Evolutionary conservation across 2,888 invertebrate genomes (phyloP), one percentile per base, ranked within the genome.

Genomic region (Brenthis hecate): DNA sequence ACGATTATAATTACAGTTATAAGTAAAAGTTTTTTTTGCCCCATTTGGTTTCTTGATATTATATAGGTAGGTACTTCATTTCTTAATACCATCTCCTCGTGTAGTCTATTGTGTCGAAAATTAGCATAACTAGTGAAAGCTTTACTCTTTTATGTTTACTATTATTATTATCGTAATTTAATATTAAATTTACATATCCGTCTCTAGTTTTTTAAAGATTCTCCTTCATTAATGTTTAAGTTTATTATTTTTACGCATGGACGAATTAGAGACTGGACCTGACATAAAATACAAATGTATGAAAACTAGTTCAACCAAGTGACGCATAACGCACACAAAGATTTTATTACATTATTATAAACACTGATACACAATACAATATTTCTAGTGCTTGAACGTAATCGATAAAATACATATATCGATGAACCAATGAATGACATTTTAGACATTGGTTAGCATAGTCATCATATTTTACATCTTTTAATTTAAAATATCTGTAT

Each of bases 161-260:
- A 16, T 60, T 60, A 28, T 28, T 50, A 50, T 60, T 60, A 50
- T 60, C 32, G n/a, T 16, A 28, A 50, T 50, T 14, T 50, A 11
- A 6, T 32, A 23, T 48, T 60, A 13, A 54, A 60, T 13, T 60
- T 60, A 11, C n/a, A 5, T 50, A 60, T 48, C 48, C 48, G 8
- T n/a, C 14, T 6, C 23, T n/a, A 14, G 58, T 48, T 60, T 50
- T 58, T 60, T 50, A 11, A 16, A 6, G 13, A 50, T 16, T 16
- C 8, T 8, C 19, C 23, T 23, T 43, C n/a, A 23, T 28, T 48
- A 58, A 14, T 6, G 23, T n/a, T 23, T 0, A 23, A 48, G 23
- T 43, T 14, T 58, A 5, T 16, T 58, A 48, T 48, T 57, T 58
- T 23, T 47, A 23, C 23, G n/a, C n/a, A n/a, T n/a, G n/a, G n/a